Evolutionary conservation across 2,888 invertebrate genomes (phyloP), one percentile per base, ranked within the genome.

Genomic region (Drosophila testacea): DNA sequence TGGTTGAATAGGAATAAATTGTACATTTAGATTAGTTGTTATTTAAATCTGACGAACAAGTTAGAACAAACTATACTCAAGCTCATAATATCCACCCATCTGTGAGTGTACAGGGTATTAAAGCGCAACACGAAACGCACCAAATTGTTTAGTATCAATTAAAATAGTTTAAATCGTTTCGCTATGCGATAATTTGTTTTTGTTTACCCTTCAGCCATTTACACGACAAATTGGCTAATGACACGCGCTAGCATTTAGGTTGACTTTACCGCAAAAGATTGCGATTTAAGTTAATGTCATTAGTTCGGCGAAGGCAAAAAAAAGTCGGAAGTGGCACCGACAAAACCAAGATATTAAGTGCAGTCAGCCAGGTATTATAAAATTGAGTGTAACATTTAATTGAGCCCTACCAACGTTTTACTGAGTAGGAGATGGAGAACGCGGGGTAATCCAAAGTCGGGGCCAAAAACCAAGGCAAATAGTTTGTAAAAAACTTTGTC

Each of bases 381-480:
- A 57, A 71, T 73, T 70, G 70, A 83, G 78, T 75, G 60, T 78
- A 83, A 71, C 72, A 72, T 80, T 83, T 83, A 88, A 88, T 88
- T 80, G 86, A 79, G 79, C 62, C 60, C 50, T 61, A 38, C 69
- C 44, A 41, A 41, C 54, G 42, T 59, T 41, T 44, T 27, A n/a
- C 34, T 36, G 10, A 48, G 46, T n/a, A 22, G 51, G 51, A 27
- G 50, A 22, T 11, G 22, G 16, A 11, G 7, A 11, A n/a, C 30
- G 16, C 3, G 16, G 34, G 11, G n/a, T 28, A 11, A 7, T n/a
- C 22, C 38, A 41, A 30, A 38, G 44, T 55, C 34, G 27, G 51
- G 32, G 6, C 13, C 22, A 44, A 51, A 22, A 36, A 61, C 36
- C 60, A 61, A 48, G 69, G 42, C 67, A 71, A 69, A 87, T 70